Evolutionary conservation across 1,140 invertebrate species (phyloP), one percentile per base, ranked within the genome.

Genomic region (Planococcus citri): DNA sequence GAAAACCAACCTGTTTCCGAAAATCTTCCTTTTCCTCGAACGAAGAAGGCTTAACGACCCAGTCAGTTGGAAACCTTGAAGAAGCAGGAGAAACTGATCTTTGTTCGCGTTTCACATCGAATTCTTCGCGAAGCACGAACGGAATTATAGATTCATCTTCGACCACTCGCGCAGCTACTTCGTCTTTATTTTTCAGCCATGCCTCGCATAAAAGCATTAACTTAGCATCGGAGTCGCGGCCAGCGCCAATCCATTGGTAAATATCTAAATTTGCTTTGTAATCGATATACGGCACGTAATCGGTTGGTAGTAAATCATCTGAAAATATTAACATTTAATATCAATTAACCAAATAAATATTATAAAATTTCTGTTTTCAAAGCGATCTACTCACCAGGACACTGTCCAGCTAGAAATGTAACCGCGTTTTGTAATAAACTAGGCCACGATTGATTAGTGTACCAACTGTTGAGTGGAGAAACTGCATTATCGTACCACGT

Each of bases 171-270:
- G 69, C 69, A 70, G 78, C 74, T 69, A 79, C 73, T 73, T 81
- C 75, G 69, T 82, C 82, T 72, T 82, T 82, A 69, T 83, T 82
- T 60, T 86, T 81, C 70, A 91, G 74, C 91, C 91, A 94, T 72
- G 85, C 83, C 67, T 85, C 82, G 76, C 88, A 94, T 21, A 96
- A 78, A 6, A 85, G 79, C 3, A 83, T 78, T 1, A 97, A 79
- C 33, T 91, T 83, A 12, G 85, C 83, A 80, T 97, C 94, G 1
- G 89, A 88, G 77, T 97, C 94, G 27, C 94, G 82, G 0, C 94
- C 93, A n/a, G 91, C 91, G 0, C 93, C 94, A 69, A 96, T 97
- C 94, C 94, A 97, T 73, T 94, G 91, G 79, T 94, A 97, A 70
- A 87, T 83, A 76, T 86, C 78, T 70, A 83, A 72, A 71, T 80